Conservation (phyloP, 2,888 invertebrate genomes). For the Strigamia crassipes region DNA sequence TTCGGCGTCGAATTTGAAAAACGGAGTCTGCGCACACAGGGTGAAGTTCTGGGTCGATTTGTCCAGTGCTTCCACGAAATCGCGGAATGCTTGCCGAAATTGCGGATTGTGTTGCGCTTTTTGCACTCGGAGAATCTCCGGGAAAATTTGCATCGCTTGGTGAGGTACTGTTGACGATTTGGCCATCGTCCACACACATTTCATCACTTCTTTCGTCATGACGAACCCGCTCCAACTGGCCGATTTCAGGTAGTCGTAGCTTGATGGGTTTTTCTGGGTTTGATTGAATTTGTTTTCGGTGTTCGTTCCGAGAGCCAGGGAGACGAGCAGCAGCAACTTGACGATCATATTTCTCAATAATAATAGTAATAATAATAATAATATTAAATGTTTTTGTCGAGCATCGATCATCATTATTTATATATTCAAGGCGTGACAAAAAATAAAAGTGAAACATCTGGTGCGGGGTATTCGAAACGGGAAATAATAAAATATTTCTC, state of each 20-base stretch:
- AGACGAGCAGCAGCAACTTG: too few relatives aligned
- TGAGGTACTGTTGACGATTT: neutral
- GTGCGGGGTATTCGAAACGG: too few relatives aligned
- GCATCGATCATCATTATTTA: too few relatives aligned
- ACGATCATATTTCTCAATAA: too few relatives aligned
- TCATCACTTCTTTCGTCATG: neutral
- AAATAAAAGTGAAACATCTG: too few relatives aligned
- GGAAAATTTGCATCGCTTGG: neutral
- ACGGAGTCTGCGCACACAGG: slow-evolving; percentile 11
- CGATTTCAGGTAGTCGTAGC: neutral
- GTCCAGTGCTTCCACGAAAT: neutral
- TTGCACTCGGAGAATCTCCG: neutral
- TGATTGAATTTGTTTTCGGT: neutral
- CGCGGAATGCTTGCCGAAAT: neutral
- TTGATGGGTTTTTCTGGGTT: too few relatives aligned
- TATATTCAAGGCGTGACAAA: too few relatives aligned
- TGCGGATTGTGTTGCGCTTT: neutral
- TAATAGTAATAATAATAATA: too few relatives aligned
- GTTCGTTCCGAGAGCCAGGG: neutral
- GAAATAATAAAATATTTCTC: too few relatives aligned
- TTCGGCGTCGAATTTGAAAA: neutral
- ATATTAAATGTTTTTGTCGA: too few relatives aligned
- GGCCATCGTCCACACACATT: neutral
- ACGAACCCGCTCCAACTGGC: neutral
- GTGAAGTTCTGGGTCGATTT: neutral